Conservation (phyloP, 1,140 invertebrate genomes). For the Drosophila aff. region DNA sequence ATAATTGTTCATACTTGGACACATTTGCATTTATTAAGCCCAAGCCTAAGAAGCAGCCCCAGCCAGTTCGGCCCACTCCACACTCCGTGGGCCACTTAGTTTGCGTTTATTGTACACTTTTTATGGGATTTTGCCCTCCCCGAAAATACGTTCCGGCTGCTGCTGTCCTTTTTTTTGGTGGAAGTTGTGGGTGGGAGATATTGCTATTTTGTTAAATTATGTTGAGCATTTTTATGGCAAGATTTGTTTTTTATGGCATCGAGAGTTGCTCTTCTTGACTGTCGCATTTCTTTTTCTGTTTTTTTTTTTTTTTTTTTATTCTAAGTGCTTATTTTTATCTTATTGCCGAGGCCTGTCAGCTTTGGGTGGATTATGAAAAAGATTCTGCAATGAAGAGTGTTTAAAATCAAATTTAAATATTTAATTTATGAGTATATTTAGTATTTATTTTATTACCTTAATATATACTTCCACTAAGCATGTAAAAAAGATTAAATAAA, state of each 20-base stretch:
- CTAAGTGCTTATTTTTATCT: constrained; percentile 49
- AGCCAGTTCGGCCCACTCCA: background rate
- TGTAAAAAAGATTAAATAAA: too few species aligned
- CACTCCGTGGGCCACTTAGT: constrained; percentile 60
- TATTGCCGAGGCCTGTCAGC: constrained; percentile 8
- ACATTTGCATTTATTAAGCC: constrained; percentile 80
- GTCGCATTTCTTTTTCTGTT: background rate
- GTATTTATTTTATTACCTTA: too few species aligned
- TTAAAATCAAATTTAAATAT: background rate
- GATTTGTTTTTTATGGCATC: constrained; percentile 78
- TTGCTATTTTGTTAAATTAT: constrained; percentile 82
- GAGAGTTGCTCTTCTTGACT: constrained; percentile 53
- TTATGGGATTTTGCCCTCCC: constrained; percentile 46
- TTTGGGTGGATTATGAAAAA: constrained; percentile 9
- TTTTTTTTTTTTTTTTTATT: constrained; percentile 7
- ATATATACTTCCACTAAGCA: too few species aligned
- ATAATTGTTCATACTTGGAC: constrained; percentile 81
- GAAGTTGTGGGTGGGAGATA: constrained; percentile 43
- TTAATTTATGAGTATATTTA: too few species aligned
- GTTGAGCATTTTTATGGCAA: constrained; percentile 78
- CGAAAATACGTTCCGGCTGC: background rate
- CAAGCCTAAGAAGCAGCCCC: constrained; percentile 23
- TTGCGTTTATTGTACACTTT: constrained; percentile 78
- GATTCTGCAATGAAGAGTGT: background rate
- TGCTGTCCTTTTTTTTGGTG: background rate